A percentile compares a stretch with the other conserved stretches of the same genome.
These are phyloP conservation scores for Patiria pectinifera DNA, from an alignment of 53 echinoderm and acorn worm genomes.

Conservation along the genomic window DNA sequence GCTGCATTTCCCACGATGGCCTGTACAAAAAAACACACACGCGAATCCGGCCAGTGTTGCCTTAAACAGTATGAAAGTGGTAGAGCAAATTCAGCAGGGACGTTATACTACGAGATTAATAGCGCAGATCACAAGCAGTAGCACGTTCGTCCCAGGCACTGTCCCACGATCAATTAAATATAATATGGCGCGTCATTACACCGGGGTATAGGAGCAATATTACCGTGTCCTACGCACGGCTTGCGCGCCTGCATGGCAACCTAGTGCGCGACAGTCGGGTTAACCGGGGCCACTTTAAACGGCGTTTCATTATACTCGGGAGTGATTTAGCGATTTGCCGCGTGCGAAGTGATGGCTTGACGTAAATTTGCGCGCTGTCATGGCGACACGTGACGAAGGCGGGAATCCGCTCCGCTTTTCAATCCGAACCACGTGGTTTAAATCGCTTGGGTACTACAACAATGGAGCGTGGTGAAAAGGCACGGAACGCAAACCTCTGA, in stretches of 20 bases:
- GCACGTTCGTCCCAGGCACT: background rate
- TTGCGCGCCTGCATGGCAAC: background rate
- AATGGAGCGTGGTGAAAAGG: no score
- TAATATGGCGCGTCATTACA: constrained; percentile 7
- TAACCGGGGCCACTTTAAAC: background rate
- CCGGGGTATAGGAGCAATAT: background rate
- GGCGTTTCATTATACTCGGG: background rate
- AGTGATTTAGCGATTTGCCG: background rate
- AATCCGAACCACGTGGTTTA: background rate
- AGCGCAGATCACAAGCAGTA: background rate
- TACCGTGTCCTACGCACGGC: no score
- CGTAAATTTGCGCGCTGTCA: background rate
- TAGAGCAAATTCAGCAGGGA: background rate
- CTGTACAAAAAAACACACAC: background rate
- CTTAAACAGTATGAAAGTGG: background rate
- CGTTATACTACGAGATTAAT: background rate
- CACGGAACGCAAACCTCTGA: no score
- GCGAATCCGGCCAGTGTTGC: background rate
- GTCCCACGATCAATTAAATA: constrained; percentile 6
- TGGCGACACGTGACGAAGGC: background rate
- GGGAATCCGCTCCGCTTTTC: background rate
- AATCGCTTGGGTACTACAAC: no score
- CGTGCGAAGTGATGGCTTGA: background rate
- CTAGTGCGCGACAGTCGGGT: background rate
- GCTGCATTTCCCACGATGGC: background rate